Evolutionary conservation across 23 tunicate genomes (phyloP).

Genomic region (Diplosoma virens): DNA sequence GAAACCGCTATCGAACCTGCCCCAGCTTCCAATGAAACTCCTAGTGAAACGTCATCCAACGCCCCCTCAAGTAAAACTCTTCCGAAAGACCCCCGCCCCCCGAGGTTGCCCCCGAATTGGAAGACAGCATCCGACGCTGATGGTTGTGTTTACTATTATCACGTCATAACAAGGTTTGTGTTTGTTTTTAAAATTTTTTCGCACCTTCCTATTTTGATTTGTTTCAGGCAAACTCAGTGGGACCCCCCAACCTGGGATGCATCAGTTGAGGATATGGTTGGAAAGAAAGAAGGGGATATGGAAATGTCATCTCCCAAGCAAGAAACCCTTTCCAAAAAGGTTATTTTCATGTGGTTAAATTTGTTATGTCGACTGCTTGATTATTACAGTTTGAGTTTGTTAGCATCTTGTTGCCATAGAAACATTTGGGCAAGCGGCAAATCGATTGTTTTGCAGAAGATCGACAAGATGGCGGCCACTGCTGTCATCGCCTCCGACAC

Average conservation of each 20-base stretch:
- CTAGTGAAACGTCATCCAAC: not conserved
- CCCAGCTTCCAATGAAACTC: not conserved
- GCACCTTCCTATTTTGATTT: no score
- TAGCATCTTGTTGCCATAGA: not conserved
- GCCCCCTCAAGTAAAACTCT: not conserved
- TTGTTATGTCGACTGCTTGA: not conserved
- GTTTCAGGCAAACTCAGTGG: slow-evolving; percentile 89
- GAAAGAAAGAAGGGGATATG: slow-evolving; percentile 58
- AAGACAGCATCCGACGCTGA: slow-evolving; percentile 80
- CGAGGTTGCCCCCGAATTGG: slow-evolving; percentile 80
- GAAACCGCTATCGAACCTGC: not conserved
- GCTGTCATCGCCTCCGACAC: slow-evolving; percentile 29
- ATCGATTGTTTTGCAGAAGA: not conserved
- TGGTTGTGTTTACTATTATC: slow-evolving; percentile 87
- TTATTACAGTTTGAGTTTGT: not conserved
- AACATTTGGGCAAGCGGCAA: not conserved
- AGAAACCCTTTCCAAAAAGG: slow-evolving; percentile 36
- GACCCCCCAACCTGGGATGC: slow-evolving; percentile 80
- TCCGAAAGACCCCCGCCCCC: slow-evolving; percentile 60
- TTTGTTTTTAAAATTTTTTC: no score
- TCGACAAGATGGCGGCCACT: slow-evolving; percentile 12
- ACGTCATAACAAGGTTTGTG: slow-evolving; percentile 71
- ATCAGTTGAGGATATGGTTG: slow-evolving; percentile 44
- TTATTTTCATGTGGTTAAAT: not conserved
- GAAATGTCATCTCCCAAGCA: slow-evolving; percentile 43